Base-by-base conservation (phyloP, 2,888 invertebrate species). In the Cacoxenus indagator region DNA sequence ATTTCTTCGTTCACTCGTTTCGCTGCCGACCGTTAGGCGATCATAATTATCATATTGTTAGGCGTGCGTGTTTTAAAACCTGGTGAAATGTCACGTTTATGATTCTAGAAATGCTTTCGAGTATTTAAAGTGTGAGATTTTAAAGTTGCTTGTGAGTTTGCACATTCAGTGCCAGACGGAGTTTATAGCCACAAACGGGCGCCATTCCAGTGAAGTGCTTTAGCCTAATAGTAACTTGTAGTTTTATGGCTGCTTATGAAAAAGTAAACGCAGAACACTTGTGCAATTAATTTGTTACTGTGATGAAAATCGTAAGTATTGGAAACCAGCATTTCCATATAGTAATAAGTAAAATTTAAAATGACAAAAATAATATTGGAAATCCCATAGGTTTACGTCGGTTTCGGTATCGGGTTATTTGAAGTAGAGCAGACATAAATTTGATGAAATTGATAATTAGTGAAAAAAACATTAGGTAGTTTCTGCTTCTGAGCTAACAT, bases 11-110 rank as follows among this genome's bases (percentile, higher is more conserved):
- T 9, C 55, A 27, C 55, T 43, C 24, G 22, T 19, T 27, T 37
- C 43, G 9, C 27, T 17, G 14, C 64, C 27, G 26, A 17, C 46
- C 61, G 46, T 46, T 64, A 64, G 46, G 64, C 65, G 81, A 81
- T 81, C 77, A 75, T 65, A 70, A 51, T 51, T 22, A 51, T 51
- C 51, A 19, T 51, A 51, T 19, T 22, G 22, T 51, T 22, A 51
- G 22, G 6, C 14, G 37, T 37, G 37, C 2, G 37, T 37, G 37
- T 8, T 14, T 14, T n/a, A n/a, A n/a, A 37, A 37, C 4, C 14
- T 37, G 2, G 14, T 5, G 37, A 2, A 37, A 0, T 37, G 8
- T 2, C 37, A 11, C 37, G 14, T 37, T 31, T 31, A 9, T 31
- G 31, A 6, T 31, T 37, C 37, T 37, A 4, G 37, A 11, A 37